Evolutionary conservation across 2,888 invertebrate species (phyloP), one percentile per base, ranked within the genome.

Genomic region (Eulithis testata): DNA sequence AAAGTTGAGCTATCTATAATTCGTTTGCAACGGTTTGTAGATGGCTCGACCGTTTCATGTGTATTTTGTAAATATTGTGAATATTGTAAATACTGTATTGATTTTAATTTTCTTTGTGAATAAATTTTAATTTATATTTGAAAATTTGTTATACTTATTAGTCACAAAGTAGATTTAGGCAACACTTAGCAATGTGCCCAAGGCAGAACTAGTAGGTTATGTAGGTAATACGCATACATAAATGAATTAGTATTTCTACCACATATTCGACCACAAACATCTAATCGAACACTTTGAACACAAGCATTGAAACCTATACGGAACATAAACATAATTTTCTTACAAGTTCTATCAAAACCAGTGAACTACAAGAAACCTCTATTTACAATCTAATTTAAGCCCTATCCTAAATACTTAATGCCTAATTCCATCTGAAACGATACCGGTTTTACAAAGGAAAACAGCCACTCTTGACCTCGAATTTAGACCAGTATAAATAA

Each of bases 381-480:
- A 47, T 14, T 56, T 45, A 12, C 44, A 59, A 57, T 45, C 56
- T 45, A 50, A 68, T 60, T 66, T 67, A 58, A 70, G 69, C 69
- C 63, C 55, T 71, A 69, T 69, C 59, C 54, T 53, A 60, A 60
- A 54, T 57, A 37, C 53, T 60, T 67, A 70, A 66, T 60, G 56
- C 21, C 27, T 53, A 50, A 60, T 57, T 61, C 56, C 56, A 59
- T 60, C 12, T 58, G 64, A 21, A 50, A 11, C 56, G 36, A 51
- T 56, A 52, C 54, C 47, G 57, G 45, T 49, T 57, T 65, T 51
- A 65, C 56, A 68, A 63, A 68, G 66, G 66, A 65, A 63, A 40
- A 80, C 76, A 81, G 80, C 80, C 80, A 80, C 78, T 76, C 81
- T 85, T 84, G 86, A 81, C 85, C 84, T 82, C 75, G 79, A 80